Evolutionary conservation across 1,140 invertebrate genomes (phyloP), one percentile per base, ranked within the genome.

Genomic region (Mactra quadrangularis): DNA sequence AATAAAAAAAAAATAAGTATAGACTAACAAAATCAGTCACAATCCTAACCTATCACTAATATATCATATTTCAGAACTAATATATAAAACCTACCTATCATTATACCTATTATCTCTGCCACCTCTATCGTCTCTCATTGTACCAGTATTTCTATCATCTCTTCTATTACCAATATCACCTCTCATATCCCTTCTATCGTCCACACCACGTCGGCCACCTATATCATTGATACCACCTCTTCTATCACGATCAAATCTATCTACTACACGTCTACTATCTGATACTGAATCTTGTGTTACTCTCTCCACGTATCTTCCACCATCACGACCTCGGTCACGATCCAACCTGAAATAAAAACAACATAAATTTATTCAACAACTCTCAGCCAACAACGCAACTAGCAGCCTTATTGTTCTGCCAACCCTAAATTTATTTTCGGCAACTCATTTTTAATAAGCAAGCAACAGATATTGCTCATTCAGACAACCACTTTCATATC

Each of bases 221-320:
- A 74, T 17, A 47, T 62, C 74, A 22, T 13, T 55, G 9, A 25
- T 47, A 19, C 76, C 77, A 13, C 45, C 35, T 53, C 75, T 53
- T n/a, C 59, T 55, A 45, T 57, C 45, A 13, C 77, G 29, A 25
- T 78, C 76, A 78, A 78, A 78, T 45, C 76, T 66, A 45, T 81
- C 77, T 0, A 81, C 77, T 19, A 81, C 77, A n/a, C 77, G 50
- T 11, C 76, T 45, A 59, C 52, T 81, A 33, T 81, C 77, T 19
- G 22, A 35, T 7, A 81, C n/a, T 7, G 35, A 57, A 17, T 81
- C 77, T 15, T 59, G 47, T 19, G 77, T 25, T 13, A 81, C 66
- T 59, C 77, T 81, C 29, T 81, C 77, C 2, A 81, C 77, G 47
- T 57, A 81, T 17, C 77, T 33, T 9, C 77, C 77, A n/a, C 74